Base-by-base conservation (phyloP, 2,113 vertebrate genomes). In the Strix uralensis region DNA sequence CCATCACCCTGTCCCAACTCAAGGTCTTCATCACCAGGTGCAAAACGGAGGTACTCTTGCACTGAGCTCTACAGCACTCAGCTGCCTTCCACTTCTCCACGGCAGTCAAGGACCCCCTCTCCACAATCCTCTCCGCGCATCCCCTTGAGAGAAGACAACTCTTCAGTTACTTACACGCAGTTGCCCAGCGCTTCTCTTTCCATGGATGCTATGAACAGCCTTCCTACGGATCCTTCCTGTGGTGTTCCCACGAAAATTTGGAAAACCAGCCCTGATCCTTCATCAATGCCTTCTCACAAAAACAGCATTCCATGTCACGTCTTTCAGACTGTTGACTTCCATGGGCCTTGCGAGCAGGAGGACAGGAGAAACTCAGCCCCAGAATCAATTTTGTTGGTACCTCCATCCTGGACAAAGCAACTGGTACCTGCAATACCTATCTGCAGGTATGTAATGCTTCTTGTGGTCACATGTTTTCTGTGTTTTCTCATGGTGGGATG, bases 1-100 rank as follows among this genome's bases (percentile, higher is more conserved):
- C 99, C 99, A 87, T 99, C 98, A 74, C 98, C 99, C 55, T 98
- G 98, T 95, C 98, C 99, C 32, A 98, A 98, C 87, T 99, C 99
- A 54, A 99, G 99, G 96, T 99, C 99, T 63, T 98, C 98, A 74
- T 99, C 99, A 42, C 99, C 99, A 6, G 99, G 99, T 94, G 98
- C 99, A 94, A 99, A 99, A 97, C 98, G 99, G 97, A 99, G 99
- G 98, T 99, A 99, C 98, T 98, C 98, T 97, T 82, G 97, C 97
- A 96, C 98, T 26, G 99, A 99, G 97, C 99, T 99, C 98, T 98
- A 98, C 98, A 97, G 96, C 54, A 98, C 98, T 90, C 98, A 98
- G 34, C 97, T 97, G 90, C 97, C 98, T 62, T 92, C 98, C 73
- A 95, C 98, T 49, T 98, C 98, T 74, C 98, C 98, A 70, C 98